phyloP scores from a whole-genome alignment of 2,113 vertebrate genomes.

The Melanerpes formicivorus region DNA sequence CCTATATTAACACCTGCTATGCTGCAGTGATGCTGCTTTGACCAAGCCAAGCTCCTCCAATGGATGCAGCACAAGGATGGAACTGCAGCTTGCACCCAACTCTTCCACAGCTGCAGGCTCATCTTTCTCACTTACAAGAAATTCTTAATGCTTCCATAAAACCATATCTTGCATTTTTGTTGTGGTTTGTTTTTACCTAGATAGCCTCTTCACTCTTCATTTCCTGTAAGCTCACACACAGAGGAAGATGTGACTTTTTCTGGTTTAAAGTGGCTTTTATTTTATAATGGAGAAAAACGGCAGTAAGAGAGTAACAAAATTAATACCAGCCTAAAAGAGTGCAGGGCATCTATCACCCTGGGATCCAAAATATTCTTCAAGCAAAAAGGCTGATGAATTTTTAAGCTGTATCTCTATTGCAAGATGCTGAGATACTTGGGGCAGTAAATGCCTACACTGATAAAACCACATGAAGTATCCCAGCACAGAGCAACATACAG shows the following conservation, averaged over 20 bases:
- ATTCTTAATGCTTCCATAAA: background rate
- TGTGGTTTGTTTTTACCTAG: too few relatives aligned
- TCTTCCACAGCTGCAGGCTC: background rate
- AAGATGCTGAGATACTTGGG: background rate
- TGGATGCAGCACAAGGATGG: background rate
- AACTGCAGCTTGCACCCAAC: background rate
- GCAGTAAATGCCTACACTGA: background rate
- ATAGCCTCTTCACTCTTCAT: background rate
- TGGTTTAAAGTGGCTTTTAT: constrained; percentile 37
- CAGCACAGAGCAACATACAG: background rate
- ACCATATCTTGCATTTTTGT: too few relatives aligned
- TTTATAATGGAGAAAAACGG: background rate
- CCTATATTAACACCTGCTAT: background rate
- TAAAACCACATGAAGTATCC: background rate
- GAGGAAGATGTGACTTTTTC: background rate
- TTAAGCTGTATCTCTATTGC: background rate
- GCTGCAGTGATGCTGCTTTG: accelerated
- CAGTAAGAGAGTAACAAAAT: constrained; percentile 52
- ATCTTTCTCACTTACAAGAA: background rate
- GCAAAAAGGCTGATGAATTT: background rate
- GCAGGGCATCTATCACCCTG: background rate
- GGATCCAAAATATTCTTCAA: background rate
- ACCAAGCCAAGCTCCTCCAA: background rate
- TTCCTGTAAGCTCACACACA: background rate
- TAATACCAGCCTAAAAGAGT: background rate